Conservation (phyloP, 2,113 vertebrate genomes). For the Stigmatopora argus region DNA sequence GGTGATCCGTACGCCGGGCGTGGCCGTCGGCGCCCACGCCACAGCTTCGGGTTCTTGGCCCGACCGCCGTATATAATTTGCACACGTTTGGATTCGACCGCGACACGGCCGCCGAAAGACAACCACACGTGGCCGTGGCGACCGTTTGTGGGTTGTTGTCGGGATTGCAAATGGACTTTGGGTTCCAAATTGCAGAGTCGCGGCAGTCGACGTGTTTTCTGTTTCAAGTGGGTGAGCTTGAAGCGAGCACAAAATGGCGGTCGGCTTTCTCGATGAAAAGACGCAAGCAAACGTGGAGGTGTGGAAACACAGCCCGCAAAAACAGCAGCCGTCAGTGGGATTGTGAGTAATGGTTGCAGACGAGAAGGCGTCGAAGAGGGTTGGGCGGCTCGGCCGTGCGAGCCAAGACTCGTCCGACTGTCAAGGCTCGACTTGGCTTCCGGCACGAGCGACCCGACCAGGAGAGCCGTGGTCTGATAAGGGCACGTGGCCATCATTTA, state of each 20-base stretch:
- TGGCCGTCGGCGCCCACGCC: constrained; percentile 36
- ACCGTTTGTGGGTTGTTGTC: constrained; percentile 8
- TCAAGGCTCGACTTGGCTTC: constrained; percentile 40
- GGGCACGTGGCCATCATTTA: constrained; percentile 58
- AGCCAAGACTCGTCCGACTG: constrained; percentile 59
- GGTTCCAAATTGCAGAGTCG: constrained; percentile 14
- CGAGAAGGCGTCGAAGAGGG: constrained; percentile 37
- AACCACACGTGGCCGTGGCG: constrained; percentile 20
- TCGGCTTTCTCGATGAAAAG: not conserved
- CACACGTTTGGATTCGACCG: constrained; percentile 60
- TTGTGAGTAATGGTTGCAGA: constrained; percentile 53
- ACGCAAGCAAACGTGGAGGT: constrained; percentile 20
- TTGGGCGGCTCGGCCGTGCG: constrained; percentile 37
- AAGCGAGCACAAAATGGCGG: not conserved
- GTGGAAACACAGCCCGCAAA: constrained; percentile 4
- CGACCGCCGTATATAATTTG: constrained; percentile 66
- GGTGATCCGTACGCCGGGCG: constrained; percentile 43
- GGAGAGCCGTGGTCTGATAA: constrained; percentile 49
- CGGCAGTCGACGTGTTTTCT: not conserved
- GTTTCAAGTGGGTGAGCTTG: too few relatives aligned
- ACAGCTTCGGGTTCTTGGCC: constrained; percentile 57
- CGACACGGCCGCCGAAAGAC: constrained; percentile 66
- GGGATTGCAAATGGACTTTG: not conserved
- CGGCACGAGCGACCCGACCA: constrained; percentile 23
- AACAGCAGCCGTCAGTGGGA: constrained; percentile 53